phyloP scores from a whole-genome alignment of 2,797 vertebrate species.

The Melanotaenia trifasciata region DNA sequence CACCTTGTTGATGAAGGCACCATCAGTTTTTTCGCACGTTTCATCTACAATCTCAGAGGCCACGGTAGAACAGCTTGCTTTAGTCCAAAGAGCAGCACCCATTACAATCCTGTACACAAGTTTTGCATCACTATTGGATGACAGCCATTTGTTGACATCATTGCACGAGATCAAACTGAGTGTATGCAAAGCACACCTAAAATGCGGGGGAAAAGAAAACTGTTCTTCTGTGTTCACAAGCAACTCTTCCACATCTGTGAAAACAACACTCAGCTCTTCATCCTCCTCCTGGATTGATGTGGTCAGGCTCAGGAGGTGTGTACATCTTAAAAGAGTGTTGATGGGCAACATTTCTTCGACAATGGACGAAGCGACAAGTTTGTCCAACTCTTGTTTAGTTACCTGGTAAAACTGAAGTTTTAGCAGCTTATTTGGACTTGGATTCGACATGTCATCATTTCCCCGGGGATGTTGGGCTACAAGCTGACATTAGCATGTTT shows the following conservation, averaged over 20 bases:
- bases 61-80: not conserved
- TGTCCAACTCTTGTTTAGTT: too few species aligned
- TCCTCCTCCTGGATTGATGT: not conserved
- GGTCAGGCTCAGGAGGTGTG: not conserved
- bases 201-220: constrained; percentile 4
- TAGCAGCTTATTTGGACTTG: too few species aligned
- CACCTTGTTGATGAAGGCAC: constrained; percentile 1
- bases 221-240: not conserved
- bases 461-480: too few species aligned
- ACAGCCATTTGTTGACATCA: not conserved
- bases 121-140: not conserved
- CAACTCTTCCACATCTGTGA: not conserved
- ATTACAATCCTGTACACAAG: not conserved
- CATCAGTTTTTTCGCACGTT: not conserved
- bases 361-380: too few species aligned
- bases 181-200: not conserved
- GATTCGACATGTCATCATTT: too few species aligned
- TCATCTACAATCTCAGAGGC: not conserved
- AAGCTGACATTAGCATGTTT: too few species aligned
- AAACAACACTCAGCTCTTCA: not conserved
- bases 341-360: too few species aligned
- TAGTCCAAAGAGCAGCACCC: not conserved
- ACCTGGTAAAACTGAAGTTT: too few species aligned
- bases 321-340: not conserved
- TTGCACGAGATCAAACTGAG: constrained; percentile 2